These are phyloP conservation scores for Trichoplusia ni DNA, from an alignment of 1,140 invertebrate genomes.

Conservation along the genomic window DNA sequence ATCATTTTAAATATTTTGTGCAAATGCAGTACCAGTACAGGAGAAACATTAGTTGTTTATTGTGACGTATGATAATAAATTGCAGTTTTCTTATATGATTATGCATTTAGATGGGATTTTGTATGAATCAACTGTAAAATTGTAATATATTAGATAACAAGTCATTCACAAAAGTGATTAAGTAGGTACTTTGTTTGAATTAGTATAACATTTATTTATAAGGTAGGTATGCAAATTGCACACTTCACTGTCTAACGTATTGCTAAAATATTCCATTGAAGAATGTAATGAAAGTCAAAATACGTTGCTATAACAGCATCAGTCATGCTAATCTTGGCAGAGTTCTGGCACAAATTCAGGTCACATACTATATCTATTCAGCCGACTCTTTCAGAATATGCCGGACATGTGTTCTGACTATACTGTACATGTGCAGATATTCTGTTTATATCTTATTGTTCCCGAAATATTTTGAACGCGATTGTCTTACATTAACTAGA, in stretches of 20 bases:
- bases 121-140: too few species aligned
- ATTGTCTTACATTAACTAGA: too few species aligned
- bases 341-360: constrained; percentile 55
- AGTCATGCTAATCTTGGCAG: constrained; percentile 57
- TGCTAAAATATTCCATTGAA: constrained; percentile 9
- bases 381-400: constrained; percentile 41
- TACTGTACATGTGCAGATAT: constrained; percentile 23
- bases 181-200: too few species aligned
- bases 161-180: too few species aligned
- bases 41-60: too few species aligned
- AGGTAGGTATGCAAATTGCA: not conserved
- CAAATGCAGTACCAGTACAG: too few species aligned
- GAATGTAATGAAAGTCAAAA: constrained; percentile 12
- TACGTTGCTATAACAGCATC: constrained; percentile 4
- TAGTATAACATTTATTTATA: too few species aligned
- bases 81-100: too few species aligned
- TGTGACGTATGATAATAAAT: too few species aligned
- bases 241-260: not conserved
- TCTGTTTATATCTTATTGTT: not conserved
- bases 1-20: too few species aligned
- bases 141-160: too few species aligned
- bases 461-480: not conserved
- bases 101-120: too few species aligned
- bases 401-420: constrained; percentile 37
- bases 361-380: constrained; percentile 45